Conservation (phyloP, 2,797 vertebrate species). For the Pteronotus mesoamericanus region DNA sequence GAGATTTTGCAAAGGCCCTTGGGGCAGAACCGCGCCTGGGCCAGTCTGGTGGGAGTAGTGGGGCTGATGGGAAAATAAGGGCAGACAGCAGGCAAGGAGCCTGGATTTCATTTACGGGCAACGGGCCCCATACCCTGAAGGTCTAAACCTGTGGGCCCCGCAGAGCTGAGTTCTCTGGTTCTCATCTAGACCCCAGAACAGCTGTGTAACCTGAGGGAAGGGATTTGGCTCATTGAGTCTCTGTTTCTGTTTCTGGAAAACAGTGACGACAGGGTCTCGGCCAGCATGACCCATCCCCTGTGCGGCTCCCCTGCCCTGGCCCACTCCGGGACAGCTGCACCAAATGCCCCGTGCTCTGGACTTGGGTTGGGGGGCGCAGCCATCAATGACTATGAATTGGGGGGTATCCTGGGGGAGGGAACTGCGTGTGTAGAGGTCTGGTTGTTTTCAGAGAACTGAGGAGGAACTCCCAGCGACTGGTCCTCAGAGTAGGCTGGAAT, state of each 20-base stretch:
- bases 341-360: neutral
- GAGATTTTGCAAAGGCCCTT: neutral
- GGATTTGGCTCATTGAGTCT: neutral
- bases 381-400: accelerated
- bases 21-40: neutral
- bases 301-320: neutral
- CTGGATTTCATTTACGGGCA: neutral
- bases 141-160: neutral
- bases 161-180: neutral
- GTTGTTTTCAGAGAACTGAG: neutral
- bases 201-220: neutral
- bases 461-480: neutral
- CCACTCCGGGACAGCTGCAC: neutral
- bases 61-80: neutral
- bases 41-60: neutral
- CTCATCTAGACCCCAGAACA: neutral
- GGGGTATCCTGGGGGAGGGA: neutral
- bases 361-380: neutral
- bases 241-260: neutral
- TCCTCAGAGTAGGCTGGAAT: neutral
- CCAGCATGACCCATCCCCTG: neutral
- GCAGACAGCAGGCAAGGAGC: neutral
- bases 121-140: neutral
- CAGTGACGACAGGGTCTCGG: accelerated
- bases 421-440: neutral